Evolutionary conservation across 2,113 vertebrate genomes (phyloP).

Genomic region (Boulengeromyrus knoepffleri): DNA sequence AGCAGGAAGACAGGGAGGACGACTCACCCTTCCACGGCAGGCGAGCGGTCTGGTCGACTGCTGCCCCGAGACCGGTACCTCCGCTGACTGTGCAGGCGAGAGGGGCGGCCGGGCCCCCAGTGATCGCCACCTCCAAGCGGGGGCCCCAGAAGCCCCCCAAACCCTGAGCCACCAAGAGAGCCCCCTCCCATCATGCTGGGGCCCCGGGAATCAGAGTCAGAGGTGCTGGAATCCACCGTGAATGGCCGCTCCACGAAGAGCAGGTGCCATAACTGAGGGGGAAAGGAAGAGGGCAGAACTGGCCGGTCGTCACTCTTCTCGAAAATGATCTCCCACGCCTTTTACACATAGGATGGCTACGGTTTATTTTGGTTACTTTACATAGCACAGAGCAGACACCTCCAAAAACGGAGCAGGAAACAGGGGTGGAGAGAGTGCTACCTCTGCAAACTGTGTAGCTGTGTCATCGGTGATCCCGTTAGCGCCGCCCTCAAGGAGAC

Average conservation of each 20-base stretch:
- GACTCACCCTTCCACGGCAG: constrained; percentile 87
- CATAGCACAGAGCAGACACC: not conserved
- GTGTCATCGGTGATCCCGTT: constrained; percentile 72
- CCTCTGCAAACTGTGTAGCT: constrained; percentile 88
- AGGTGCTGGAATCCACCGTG: constrained; percentile 67
- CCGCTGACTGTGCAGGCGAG: constrained; percentile 72
- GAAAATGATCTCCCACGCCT: not conserved
- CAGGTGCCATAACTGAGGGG: constrained; percentile 78
- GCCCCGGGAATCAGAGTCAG: constrained; percentile 61
- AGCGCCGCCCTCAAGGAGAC: constrained; percentile 77
- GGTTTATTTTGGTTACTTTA: not conserved
- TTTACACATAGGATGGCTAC: not conserved
- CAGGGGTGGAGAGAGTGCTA: constrained; percentile 37
- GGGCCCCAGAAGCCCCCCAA: constrained; percentile 53
- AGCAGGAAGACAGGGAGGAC: not conserved
- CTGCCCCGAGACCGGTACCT: constrained; percentile 78
- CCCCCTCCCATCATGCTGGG: constrained; percentile 48
- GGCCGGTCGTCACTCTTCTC: not conserved
- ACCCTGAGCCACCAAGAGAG: constrained; percentile 56
- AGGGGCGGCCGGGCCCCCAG: constrained; percentile 78
- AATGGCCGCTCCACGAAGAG: constrained; percentile 67
- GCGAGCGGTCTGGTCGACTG: constrained; percentile 81
- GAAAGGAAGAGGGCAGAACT: constrained; percentile 29
- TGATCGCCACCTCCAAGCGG: constrained; percentile 63
- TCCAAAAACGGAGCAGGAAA: not conserved